phyloP scores from a whole-genome alignment of 2,113 vertebrate genomes.

The Tympanuchus pallidicinctus region DNA sequence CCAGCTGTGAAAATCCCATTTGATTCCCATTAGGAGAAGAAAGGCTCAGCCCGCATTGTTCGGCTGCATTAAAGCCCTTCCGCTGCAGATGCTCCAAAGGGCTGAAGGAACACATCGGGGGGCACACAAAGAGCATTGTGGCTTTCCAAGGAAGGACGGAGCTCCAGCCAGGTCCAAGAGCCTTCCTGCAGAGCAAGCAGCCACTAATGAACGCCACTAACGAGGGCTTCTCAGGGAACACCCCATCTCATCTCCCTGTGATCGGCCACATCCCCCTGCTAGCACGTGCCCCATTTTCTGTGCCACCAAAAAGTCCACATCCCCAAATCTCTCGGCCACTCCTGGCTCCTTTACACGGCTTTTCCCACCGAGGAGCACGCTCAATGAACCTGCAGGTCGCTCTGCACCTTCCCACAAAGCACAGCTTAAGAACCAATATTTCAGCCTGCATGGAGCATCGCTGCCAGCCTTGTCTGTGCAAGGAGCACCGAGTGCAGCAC shows the following conservation, averaged over 20 bases:
- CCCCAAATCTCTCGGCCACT: neutral
- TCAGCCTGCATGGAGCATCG: neutral
- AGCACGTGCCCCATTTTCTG: neutral
- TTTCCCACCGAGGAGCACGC: neutral
- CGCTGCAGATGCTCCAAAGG: neutral
- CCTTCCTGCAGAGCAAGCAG: slow-evolving; percentile 24
- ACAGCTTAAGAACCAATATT: neutral
- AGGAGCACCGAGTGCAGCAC: neutral
- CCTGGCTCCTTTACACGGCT: neutral
- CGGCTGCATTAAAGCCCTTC: neutral
- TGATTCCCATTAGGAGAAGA: neutral
- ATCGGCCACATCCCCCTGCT: neutral
- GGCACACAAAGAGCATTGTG: neutral
- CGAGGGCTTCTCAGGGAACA: neutral
- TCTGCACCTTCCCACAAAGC: neutral
- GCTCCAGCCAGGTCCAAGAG: neutral
- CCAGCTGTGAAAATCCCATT: neutral
- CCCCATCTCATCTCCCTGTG: slow-evolving; percentile 11
- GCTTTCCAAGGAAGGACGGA: slow-evolving; percentile 22
- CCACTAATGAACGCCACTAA: neutral
- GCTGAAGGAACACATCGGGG: neutral
- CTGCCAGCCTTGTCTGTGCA: rapidly evolving
- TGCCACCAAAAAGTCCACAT: neutral
- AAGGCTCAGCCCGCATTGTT: neutral
- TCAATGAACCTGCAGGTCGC: neutral